Conservation (phyloP, 2,797 vertebrate species). For the Alcedo quadribrachys region DNA sequence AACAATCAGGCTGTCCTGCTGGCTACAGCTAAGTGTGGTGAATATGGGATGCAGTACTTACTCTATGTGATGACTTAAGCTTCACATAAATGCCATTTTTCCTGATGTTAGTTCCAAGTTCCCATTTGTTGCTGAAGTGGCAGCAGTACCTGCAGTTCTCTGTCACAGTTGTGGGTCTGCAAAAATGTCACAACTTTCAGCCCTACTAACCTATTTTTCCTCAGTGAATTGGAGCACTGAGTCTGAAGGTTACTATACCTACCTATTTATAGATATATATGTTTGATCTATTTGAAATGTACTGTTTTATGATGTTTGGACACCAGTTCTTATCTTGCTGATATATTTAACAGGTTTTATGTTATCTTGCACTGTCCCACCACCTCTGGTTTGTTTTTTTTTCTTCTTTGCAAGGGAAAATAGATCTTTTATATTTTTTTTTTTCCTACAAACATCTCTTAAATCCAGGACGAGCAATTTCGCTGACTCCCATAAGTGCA, state of each 20-base stretch:
- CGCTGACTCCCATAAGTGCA: background rate
- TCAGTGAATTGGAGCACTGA: background rate
- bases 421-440: background rate
- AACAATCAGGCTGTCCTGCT: background rate
- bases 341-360: background rate
- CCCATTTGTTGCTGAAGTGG: background rate
- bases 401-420: background rate
- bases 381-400: background rate
- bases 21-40: background rate
- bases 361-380: background rate
- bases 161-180: background rate
- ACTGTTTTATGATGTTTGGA: background rate
- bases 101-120: background rate
- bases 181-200: background rate
- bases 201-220: slow-evolving; percentile 40
- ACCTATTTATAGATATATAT: background rate
- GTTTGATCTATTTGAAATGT: background rate
- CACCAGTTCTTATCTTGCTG: background rate
- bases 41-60: background rate
- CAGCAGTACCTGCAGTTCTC: background rate
- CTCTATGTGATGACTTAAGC: background rate
- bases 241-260: background rate
- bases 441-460: background rate
- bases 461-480: background rate
- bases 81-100: background rate